These are phyloP conservation scores for Aphelinus certus DNA, from an alignment of 1,140 invertebrate species.

Conservation along the genomic window DNA sequence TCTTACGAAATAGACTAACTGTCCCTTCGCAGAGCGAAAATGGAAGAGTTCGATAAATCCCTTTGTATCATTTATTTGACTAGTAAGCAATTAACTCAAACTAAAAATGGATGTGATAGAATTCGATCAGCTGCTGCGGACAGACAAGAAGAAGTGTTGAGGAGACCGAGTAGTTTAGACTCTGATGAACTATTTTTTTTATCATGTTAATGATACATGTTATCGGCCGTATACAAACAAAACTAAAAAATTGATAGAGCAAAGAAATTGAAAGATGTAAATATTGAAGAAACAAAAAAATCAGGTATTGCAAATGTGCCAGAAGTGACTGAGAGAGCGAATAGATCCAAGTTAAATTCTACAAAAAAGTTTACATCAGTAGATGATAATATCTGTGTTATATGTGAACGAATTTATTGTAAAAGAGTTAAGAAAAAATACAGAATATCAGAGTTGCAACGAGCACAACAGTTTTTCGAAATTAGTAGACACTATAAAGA, in stretches of 20 bases:
- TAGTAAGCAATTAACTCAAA: not conserved
- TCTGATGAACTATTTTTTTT: not conserved
- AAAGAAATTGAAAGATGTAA: not conserved
- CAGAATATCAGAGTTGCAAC: not conserved
- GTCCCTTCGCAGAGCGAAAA: too few relatives aligned
- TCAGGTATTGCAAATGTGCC: not conserved
- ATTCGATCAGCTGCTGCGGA: not conserved
- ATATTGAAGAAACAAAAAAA: not conserved
- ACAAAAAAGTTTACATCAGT: not conserved
- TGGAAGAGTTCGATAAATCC: too few relatives aligned
- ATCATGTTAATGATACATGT: not conserved
- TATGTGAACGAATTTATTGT: not conserved
- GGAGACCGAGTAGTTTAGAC: not conserved
- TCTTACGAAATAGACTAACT: too few relatives aligned
- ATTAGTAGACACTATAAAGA: not conserved
- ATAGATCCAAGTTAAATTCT: too few relatives aligned
- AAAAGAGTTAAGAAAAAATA: not conserved
- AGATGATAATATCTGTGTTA: not conserved
- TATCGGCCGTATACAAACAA: not conserved
- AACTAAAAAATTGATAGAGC: not conserved
- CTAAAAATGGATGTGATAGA: not conserved
- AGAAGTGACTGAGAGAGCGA: too few relatives aligned
- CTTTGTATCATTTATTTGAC: constrained; percentile 4
- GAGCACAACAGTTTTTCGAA: not conserved
- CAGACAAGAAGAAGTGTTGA: not conserved